Evolutionary conservation across 1,140 invertebrate species (phyloP).

Genomic region (Papilio machaon): DNA sequence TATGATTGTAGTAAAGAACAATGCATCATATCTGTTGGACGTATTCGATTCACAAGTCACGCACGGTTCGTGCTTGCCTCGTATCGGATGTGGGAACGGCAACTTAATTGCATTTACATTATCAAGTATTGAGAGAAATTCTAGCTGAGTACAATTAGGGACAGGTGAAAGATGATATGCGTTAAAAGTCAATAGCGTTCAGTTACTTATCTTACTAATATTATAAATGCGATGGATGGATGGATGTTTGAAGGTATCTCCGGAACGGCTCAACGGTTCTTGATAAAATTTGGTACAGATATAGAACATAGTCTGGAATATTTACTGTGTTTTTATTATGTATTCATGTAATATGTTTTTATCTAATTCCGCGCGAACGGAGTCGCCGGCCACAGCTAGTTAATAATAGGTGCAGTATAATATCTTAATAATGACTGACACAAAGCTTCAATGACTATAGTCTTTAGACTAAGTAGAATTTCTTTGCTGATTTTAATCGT

Average conservation of each 20-base stretch:
- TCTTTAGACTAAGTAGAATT: background rate
- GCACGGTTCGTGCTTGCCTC: slow-evolving; percentile 12
- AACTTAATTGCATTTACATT: slow-evolving; percentile 25
- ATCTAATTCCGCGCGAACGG: no score
- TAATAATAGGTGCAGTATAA: no score
- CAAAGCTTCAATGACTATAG: no score
- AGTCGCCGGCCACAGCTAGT: no score
- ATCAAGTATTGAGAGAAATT: slow-evolving; percentile 9
- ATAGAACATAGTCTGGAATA: no score
- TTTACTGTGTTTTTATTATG: no score
- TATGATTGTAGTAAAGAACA: slow-evolving; percentile 24
- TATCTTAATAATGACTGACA: no score
- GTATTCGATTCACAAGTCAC: slow-evolving; percentile 20
- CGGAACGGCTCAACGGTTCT: no score
- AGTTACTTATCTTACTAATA: background rate
- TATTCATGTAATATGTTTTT: no score
- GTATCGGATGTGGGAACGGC: slow-evolving; percentile 12
- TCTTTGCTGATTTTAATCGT: background rate
- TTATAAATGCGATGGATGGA: no score
- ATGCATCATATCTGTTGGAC: slow-evolving; percentile 17
- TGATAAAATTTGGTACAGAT: no score
- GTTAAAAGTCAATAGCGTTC: background rate
- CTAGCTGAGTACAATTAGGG: background rate
- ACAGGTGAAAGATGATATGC: slow-evolving; percentile 12
- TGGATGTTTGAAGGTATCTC: no score